Evolutionary conservation across 2,888 invertebrate genomes (phyloP), one percentile per base, ranked within the genome.

Genomic region (Hydropsyche betteni): DNA sequence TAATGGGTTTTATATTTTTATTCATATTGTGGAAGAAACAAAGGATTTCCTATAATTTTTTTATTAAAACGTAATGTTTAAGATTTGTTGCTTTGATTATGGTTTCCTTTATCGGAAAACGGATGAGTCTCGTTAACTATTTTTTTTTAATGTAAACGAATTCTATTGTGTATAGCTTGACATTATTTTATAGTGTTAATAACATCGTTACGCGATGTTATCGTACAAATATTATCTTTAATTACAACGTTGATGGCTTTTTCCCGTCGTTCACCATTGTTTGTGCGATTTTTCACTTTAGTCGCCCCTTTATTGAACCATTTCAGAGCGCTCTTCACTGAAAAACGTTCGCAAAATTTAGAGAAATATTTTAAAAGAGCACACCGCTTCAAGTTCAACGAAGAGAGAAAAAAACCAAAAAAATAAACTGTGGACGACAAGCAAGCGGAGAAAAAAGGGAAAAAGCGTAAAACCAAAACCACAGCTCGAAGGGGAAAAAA

Each of bases 221-320:
- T 53, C 53, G 53, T 16, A 14, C 14, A 53, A 53, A 53, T 53
- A 53, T 53, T 53, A 53, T 53, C 53, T 53, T 53, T 53, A 53
- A 53, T 53, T 53, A 53, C 24, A 24, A 24, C 53, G 53, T 6
- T 53, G 53, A 14, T 12, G 8, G 53, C 53, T n/a, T 24, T 24
- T 24, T 24, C 12, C 14, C 53, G 53, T 53, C 53, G 53, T 53
- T 53, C 53, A 16, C 61, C 16, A 61, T 33, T 61, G 16, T 61
- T 24, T 16, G 61, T 1, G 61, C 61, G 61, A 61, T 53, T 53
- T 16, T 53, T 53, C 53, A 53, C 53, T 16, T 53, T 5, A 12
- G 53, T n/a, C 5, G 33, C 61, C 14, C 24, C 61, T 61, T 64
- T 64, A 64, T 64, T 64, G n/a, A 34, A 24, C n/a, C 34, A 64